A percentile compares a stretch with the other conserved stretches of the same genome.
These are phyloP conservation scores for Artemia franciscana DNA, from an alignment of 1,140 invertebrate genomes.

Conservation along the genomic window DNA sequence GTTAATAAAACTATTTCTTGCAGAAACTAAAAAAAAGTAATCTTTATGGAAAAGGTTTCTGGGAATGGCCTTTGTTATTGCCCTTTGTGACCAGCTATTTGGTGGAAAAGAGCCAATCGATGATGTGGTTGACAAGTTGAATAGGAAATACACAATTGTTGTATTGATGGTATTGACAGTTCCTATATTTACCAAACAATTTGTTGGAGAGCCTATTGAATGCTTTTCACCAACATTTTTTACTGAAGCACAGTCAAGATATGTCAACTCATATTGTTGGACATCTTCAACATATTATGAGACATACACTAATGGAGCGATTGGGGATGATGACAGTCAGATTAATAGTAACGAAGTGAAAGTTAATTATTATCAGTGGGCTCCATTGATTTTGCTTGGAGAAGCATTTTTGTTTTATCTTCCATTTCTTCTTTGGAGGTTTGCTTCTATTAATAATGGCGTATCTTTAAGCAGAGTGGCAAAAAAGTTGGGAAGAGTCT, in stretches of 20 bases:
- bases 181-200: constrained; percentile 29
- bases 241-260: constrained; percentile 21
- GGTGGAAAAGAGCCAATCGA: constrained; percentile 27
- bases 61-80: constrained; percentile 20
- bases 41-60: no score
- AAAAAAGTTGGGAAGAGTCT: constrained; percentile 20
- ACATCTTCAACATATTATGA: constrained; percentile 22
- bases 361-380: constrained; percentile 30
- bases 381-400: constrained; percentile 27
- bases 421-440: constrained; percentile 29
- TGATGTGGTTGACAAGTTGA: constrained; percentile 29
- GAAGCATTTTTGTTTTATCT: constrained; percentile 30
- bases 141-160: constrained; percentile 28
- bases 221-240: constrained; percentile 24
- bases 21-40: no score
- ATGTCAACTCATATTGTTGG: constrained; percentile 23
- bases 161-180: constrained; percentile 28
- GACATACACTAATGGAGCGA: no score
- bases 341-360: constrained; percentile 16
- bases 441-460: constrained; percentile 20
- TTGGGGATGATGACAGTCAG: no score
- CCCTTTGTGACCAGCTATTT: constrained; percentile 21
- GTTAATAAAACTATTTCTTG: no score
- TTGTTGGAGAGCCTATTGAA: constrained; percentile 29
- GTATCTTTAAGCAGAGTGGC: constrained; percentile 19